phyloP scores from a whole-genome alignment of 1,140 invertebrate genomes.

The Limonius californicus region DNA sequence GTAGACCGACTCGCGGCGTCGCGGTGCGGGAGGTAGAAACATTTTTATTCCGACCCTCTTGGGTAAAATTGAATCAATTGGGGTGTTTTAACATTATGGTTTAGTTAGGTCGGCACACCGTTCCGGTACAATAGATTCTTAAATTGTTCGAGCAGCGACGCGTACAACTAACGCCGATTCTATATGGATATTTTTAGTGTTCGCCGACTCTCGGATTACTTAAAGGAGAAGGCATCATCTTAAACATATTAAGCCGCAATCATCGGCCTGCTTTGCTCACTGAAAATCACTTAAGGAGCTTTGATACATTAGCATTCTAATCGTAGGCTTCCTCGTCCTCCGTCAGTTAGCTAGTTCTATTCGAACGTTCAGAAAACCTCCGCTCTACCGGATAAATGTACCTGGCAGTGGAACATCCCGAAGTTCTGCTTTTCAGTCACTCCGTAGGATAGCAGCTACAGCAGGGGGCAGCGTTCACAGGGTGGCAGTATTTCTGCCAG shows the following conservation, averaged over 20 bases:
- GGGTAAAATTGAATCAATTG: slow-evolving; percentile 39
- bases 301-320: no score
- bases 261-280: no score
- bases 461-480: no score
- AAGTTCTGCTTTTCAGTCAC: slow-evolving; percentile 20
- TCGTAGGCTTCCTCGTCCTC: no score
- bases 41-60: slow-evolving; percentile 36
- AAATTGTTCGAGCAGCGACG: slow-evolving; percentile 22
- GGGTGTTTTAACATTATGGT: slow-evolving; percentile 35
- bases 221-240: no score
- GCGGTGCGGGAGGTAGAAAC: slow-evolving; percentile 22
- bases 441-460: slow-evolving; percentile 14
- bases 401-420: no score
- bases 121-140: slow-evolving; percentile 27
- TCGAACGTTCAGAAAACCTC: no score
- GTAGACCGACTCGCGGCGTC: slow-evolving; percentile 17
- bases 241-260: no score
- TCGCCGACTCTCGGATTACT: no score
- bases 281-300: no score
- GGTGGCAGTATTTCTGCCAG: slow-evolving; percentile 18
- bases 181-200: background rate
- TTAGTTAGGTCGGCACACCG: slow-evolving; percentile 30
- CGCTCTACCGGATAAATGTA: no score
- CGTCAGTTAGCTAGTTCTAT: no score
- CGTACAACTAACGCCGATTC: slow-evolving; percentile 25